Evolutionary conservation across 2,113 vertebrate species (phyloP).

Genomic region (Rallus limicola): DNA sequence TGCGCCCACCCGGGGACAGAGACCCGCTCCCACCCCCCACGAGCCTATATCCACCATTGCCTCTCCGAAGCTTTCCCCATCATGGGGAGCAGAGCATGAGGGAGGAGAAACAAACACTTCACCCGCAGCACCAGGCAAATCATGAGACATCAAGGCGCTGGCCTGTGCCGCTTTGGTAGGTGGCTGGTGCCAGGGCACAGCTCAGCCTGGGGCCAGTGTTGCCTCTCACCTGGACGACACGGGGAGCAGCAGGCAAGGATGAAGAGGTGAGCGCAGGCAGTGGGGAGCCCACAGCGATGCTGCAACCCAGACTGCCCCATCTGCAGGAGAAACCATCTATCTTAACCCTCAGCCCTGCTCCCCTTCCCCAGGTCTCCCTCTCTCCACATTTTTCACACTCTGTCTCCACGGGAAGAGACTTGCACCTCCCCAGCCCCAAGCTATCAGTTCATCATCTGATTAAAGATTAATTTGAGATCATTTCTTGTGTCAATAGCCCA

Average conservation of each 20-base stretch:
- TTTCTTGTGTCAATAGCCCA: neutral
- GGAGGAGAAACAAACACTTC: neutral
- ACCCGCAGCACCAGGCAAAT: neutral
- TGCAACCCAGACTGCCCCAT: neutral
- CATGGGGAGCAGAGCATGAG: fast-evolving
- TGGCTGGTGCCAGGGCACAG: fast-evolving
- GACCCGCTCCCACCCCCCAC: neutral
- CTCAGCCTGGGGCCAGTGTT: neutral
- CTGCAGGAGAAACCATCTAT: neutral
- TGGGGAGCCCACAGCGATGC: fast-evolving
- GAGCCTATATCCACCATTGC: fast-evolving
- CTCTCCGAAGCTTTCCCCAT: neutral
- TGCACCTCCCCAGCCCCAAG: neutral
- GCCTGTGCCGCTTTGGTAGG: neutral
- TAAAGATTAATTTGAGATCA: constrained; percentile 66
- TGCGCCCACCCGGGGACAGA: neutral
- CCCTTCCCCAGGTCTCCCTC: neutral
- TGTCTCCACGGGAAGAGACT: neutral
- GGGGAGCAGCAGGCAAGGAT: neutral
- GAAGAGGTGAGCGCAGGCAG: fast-evolving
- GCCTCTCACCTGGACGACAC: fast-evolving
- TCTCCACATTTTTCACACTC: neutral
- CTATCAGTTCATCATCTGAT: constrained; percentile 5
- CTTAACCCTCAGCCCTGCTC: neutral
- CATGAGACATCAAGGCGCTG: fast-evolving